Evolutionary conservation across 2,888 invertebrate species (phyloP).

Genomic region (Cephus pulcher): DNA sequence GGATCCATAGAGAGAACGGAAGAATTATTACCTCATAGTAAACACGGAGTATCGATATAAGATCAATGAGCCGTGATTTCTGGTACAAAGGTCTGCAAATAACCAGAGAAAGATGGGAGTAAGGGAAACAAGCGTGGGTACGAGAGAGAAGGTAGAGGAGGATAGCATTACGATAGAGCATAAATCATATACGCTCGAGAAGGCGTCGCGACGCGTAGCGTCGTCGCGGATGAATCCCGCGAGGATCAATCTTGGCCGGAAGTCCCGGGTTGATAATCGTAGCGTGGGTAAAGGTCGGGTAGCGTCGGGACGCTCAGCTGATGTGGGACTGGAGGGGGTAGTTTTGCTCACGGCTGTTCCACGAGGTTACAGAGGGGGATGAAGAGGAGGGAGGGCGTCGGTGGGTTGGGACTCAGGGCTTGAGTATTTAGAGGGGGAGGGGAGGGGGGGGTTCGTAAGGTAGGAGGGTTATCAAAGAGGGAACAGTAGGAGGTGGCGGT

Average conservation of each 20-base stretch:
- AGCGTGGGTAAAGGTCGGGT: constrained; percentile 17
- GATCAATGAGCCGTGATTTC: neutral
- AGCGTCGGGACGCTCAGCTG: constrained; percentile 43
- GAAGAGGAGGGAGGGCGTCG: constrained; percentile 25
- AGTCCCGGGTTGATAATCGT: constrained; percentile 15
- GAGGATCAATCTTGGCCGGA: constrained; percentile 8
- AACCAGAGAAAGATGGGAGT: neutral
- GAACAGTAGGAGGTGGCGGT: constrained; percentile 32
- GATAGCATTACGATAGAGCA: no score
- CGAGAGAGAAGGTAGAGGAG: no score
- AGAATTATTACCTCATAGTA: neutral
- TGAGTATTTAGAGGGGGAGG: constrained; percentile 21
- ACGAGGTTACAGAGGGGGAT: constrained; percentile 14
- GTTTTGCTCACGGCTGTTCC: constrained; percentile 27
- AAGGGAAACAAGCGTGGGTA: neutral
- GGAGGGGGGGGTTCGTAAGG: constrained; percentile 18
- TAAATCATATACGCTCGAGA: neutral
- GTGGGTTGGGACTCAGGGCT: constrained; percentile 28
- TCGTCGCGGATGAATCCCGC: neutral
- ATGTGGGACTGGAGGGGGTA: constrained; percentile 25
- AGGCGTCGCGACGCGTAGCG: neutral
- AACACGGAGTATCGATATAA: neutral
- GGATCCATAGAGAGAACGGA: neutral
- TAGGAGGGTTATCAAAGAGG: constrained; percentile 26
- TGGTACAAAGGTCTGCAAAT: neutral